Evolutionary conservation across 2,797 vertebrate species (phyloP).

Genomic region (Fratercula arctica): DNA sequence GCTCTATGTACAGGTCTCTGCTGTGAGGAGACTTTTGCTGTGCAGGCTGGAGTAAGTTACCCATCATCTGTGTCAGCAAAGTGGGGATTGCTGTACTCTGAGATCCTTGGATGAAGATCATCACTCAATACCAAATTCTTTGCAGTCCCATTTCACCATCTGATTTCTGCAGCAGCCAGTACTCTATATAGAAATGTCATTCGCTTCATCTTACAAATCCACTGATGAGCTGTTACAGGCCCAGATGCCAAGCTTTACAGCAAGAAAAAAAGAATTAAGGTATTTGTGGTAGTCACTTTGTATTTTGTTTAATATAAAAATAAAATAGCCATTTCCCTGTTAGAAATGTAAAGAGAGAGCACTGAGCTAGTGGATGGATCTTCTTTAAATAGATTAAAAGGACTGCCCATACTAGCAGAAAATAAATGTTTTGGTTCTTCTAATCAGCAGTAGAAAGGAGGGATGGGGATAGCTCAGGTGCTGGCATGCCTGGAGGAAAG

Average conservation of each 20-base stretch:
- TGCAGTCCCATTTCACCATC: constrained; percentile 44
- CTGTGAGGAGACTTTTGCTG: neutral
- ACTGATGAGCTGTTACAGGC: constrained; percentile 59
- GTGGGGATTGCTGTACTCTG: neutral
- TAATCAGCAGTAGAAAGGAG: neutral
- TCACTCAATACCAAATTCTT: constrained; percentile 48
- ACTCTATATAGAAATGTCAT: constrained; percentile 58
- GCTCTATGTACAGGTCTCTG: neutral
- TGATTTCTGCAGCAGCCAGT: constrained; percentile 49
- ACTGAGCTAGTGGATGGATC: neutral
- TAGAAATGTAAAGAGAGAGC: neutral
- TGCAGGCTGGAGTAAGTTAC: neutral
- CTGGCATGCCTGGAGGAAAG: neutral
- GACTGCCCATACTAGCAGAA: neutral
- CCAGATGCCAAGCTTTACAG: constrained; percentile 58
- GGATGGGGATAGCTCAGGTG: neutral
- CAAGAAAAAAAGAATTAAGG: neutral
- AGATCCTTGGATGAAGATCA: constrained; percentile 40
- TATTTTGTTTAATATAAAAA: constrained; percentile 5
- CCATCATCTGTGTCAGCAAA: constrained; percentile 21
- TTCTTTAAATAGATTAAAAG: neutral
- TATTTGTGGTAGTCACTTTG: neutral
- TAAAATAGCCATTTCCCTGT: neutral
- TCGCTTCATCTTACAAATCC: constrained; percentile 55
- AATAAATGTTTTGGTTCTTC: neutral